Conservation (phyloP, 2,888 invertebrate species). For the Acrobasis suavella region DNA sequence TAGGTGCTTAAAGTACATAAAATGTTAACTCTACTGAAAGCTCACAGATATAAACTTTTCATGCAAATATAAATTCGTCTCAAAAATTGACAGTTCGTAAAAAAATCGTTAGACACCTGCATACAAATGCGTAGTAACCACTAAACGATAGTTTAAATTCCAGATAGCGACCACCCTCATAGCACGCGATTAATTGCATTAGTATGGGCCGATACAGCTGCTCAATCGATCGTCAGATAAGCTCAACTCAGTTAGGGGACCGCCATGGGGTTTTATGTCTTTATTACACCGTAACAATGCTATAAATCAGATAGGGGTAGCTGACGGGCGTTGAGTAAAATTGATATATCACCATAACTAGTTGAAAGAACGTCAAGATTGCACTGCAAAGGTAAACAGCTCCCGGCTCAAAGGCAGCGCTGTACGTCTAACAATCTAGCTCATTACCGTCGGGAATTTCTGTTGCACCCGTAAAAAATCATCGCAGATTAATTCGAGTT, state of each 20-base stretch:
- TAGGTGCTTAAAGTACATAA: neutral
- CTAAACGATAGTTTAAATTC: slow-evolving; percentile 32
- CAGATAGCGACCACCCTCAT: slow-evolving; percentile 43
- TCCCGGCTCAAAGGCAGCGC: slow-evolving; percentile 45
- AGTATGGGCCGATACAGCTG: slow-evolving; percentile 60
- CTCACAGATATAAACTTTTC: too few relatives aligned
- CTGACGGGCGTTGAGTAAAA: slow-evolving; percentile 50
- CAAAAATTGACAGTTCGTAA: neutral
- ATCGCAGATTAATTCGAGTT: slow-evolving; percentile 64
- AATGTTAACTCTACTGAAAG: too few relatives aligned
- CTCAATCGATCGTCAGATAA: slow-evolving; percentile 64
- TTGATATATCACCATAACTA: slow-evolving; percentile 42
- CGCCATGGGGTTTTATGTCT: slow-evolving; percentile 54
- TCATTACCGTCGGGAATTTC: slow-evolving; percentile 65
- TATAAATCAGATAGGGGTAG: slow-evolving; percentile 51
- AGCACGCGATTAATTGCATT: slow-evolving; percentile 58
- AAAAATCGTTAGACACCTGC: slow-evolving; percentile 16
- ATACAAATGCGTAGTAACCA: slow-evolving; percentile 19
- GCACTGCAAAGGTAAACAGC: slow-evolving; percentile 46
- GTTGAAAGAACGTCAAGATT: slow-evolving; percentile 43
- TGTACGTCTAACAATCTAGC: slow-evolving; percentile 60
- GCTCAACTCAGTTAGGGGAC: slow-evolving; percentile 58
- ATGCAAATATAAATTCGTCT: too few relatives aligned
- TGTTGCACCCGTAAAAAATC: slow-evolving; percentile 58
- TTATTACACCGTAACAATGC: slow-evolving; percentile 61